Evolutionary conservation across 2,888 invertebrate species (phyloP).

Genomic region (Mylabris sibirica): DNA sequence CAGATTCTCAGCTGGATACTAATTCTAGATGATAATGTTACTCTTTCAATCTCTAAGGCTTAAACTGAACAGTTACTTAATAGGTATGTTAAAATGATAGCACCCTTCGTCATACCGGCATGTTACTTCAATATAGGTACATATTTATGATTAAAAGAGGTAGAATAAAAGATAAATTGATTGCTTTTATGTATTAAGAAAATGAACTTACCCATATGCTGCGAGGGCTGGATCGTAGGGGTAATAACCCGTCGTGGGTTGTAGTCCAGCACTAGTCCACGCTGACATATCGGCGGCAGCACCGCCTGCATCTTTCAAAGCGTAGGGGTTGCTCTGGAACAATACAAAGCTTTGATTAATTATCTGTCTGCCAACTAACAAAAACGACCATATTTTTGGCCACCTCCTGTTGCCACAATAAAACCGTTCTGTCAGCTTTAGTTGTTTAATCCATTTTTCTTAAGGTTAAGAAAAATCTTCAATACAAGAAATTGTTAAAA

Average conservation of each 20-base stretch:
- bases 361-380: slow-evolving; percentile 5
- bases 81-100: not conserved
- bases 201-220: slow-evolving; percentile 85
- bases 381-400: slow-evolving; percentile 6
- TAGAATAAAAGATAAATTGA: not conserved
- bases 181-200: slow-evolving; percentile 15
- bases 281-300: slow-evolving; percentile 88
- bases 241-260: slow-evolving; percentile 91
- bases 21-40: slow-evolving; percentile 1
- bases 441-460: not conserved
- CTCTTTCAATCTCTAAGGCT: not conserved
- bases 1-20: slow-evolving; percentile 29
- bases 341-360: slow-evolving; percentile 6
- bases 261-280: slow-evolving; percentile 89
- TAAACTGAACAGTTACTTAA: not conserved
- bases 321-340: slow-evolving; percentile 90
- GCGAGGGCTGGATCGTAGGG: slow-evolving; percentile 92
- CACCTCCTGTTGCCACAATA: slow-evolving; percentile 11
- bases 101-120: not conserved
- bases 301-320: slow-evolving; percentile 81
- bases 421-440: slow-evolving; percentile 4
- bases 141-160: not conserved
- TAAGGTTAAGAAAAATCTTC: not conserved
- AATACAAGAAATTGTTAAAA: not conserved
- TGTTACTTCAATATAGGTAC: not conserved